Conservation (phyloP, 1,140 invertebrate species). For the Batillaria attramentaria region DNA sequence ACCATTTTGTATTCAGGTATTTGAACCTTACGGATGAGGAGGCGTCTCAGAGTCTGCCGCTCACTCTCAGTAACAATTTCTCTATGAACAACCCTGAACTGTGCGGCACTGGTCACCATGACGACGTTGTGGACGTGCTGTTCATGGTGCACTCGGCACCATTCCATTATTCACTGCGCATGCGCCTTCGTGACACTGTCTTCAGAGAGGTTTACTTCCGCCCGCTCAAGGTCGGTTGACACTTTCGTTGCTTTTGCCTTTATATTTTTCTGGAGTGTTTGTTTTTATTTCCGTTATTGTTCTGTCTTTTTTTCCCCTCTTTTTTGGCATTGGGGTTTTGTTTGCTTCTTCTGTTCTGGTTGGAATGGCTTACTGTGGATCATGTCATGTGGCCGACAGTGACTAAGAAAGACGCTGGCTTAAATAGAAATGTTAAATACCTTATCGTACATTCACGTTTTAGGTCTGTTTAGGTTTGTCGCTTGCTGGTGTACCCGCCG, state of each 20-base stretch:
- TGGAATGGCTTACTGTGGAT: no score
- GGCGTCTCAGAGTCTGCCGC: not conserved
- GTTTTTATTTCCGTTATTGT: not conserved
- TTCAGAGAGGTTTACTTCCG: conserved; percentile 22
- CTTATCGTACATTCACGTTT: no score
- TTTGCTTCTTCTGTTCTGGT: no score
- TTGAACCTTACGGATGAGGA: conserved; percentile 1
- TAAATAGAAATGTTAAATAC: no score
- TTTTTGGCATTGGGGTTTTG: no score
- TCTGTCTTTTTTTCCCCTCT: conserved; percentile 14
- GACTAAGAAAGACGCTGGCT: no score
- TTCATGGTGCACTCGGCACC: conserved; percentile 29
- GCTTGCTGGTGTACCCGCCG: not conserved
- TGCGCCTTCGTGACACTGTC: conserved; percentile 45
- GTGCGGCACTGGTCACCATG: not conserved
- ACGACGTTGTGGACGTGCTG: conserved; percentile 10
- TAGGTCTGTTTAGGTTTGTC: conserved; percentile 11
- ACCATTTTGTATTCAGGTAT: not conserved
- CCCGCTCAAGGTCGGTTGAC: conserved; percentile 10
- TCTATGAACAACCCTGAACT: conserved; percentile 14
- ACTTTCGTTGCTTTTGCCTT: not conserved
- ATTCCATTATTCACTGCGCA: conserved; percentile 41
- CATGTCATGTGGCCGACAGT: no score
- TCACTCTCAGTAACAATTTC: not conserved
- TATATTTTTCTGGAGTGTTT: not conserved